Evolutionary conservation across 2,888 invertebrate genomes (phyloP).

Genomic region (Leucania comma): DNA sequence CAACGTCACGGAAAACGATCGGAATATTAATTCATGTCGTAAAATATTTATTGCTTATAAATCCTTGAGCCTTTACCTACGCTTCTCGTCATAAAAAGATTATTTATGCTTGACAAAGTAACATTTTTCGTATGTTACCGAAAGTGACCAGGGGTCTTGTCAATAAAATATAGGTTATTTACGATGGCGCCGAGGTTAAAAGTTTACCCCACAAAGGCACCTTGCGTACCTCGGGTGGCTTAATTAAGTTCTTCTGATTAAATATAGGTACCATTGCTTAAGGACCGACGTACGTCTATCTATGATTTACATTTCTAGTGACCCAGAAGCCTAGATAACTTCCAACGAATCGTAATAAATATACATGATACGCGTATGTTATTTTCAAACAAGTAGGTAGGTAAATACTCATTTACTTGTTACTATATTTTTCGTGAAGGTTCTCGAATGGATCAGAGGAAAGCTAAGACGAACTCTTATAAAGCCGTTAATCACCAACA

Average conservation of each 20-base stretch:
- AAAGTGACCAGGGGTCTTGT: constrained; percentile 86
- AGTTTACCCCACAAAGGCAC: constrained; percentile 71
- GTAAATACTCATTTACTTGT: constrained; percentile 28
- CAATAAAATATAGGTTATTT: constrained; percentile 88
- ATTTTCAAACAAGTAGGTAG: constrained; percentile 17
- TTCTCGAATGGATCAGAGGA: constrained; percentile 5
- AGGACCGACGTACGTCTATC: constrained; percentile 51
- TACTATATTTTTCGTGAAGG: constrained; percentile 20
- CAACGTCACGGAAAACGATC: constrained; percentile 90
- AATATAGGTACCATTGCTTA: constrained; percentile 60
- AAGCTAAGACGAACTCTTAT: constrained; percentile 3
- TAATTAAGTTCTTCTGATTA: constrained; percentile 74
- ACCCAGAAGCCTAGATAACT: constrained; percentile 71
- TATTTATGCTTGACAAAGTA: constrained; percentile 90
- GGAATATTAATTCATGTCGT: constrained; percentile 91
- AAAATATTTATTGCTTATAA: constrained; percentile 91
- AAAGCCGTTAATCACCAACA: constrained; percentile 19
- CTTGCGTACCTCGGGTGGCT: constrained; percentile 67
- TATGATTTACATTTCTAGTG: constrained; percentile 70
- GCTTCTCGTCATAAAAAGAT: constrained; percentile 91
- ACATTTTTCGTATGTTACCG: constrained; percentile 89
- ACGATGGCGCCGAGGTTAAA: constrained; percentile 83
- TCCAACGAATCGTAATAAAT: constrained; percentile 60
- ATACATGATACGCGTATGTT: constrained; percentile 37
- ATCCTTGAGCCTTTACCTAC: constrained; percentile 91